Conservation (phyloP, 2,113 vertebrate species). For the Triplophysa rosa region DNA sequence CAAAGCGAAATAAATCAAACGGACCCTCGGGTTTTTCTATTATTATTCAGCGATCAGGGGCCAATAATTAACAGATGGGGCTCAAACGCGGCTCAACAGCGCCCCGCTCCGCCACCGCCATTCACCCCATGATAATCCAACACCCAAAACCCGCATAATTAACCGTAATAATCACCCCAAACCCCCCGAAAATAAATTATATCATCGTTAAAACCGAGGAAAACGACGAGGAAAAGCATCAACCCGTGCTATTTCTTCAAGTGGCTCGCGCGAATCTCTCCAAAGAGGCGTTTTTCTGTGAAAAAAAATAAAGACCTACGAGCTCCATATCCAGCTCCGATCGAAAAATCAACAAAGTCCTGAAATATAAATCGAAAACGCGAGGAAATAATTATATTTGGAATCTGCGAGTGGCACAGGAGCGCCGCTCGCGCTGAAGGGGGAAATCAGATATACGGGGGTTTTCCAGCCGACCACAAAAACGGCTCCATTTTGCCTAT, state of each 20-base stretch:
- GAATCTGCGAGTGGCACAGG: conserved; percentile 53
- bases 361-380: conserved; percentile 47
- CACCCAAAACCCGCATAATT: conserved; percentile 81
- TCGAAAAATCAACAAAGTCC: conserved; percentile 67
- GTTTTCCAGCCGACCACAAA: conserved; percentile 70
- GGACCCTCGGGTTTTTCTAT: conserved; percentile 50
- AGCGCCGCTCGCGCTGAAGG: conserved; percentile 77
- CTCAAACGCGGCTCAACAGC: conserved; percentile 84
- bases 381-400: background rate
- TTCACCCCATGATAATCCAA: conserved; percentile 85
- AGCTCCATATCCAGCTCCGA: conserved; percentile 67
- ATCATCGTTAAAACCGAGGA: conserved; percentile 64
- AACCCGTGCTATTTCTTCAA: conserved; percentile 58
- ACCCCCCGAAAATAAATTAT: conserved; percentile 66
- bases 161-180: conserved; percentile 64
- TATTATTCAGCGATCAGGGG: conserved; percentile 59
- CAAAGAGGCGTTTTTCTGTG: conserved; percentile 71
- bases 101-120: conserved; percentile 81
- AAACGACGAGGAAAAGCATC: conserved; percentile 52
- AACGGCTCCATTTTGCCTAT: conserved; percentile 65
- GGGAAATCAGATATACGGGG: conserved; percentile 80
- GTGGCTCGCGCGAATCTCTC: conserved; percentile 63
- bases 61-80: conserved; percentile 60
- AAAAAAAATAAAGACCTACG: conserved; percentile 66
- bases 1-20: conserved; percentile 45